Conservation (phyloP, 1,140 invertebrate species). For the Drosophila azteca region DNA sequence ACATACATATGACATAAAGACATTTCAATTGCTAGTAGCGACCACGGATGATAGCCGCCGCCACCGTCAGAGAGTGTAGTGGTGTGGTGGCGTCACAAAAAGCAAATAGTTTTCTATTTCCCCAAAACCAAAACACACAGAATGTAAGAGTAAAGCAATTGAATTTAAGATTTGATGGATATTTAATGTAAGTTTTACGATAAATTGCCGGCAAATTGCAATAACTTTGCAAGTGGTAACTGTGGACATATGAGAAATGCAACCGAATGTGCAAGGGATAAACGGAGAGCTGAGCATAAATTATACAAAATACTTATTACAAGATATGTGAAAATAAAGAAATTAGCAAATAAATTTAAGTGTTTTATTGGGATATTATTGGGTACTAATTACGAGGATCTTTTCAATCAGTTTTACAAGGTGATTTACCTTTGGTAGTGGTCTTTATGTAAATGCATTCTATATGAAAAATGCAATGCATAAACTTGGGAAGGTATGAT, state of each 20-base stretch:
- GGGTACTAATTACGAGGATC: too few relatives aligned
- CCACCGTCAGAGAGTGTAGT: slow-evolving; percentile 3
- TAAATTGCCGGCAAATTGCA: slow-evolving; percentile 41
- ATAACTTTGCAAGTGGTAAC: slow-evolving; percentile 41
- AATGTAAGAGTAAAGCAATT: slow-evolving; percentile 63
- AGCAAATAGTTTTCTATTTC: slow-evolving; percentile 77
- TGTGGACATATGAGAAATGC: slow-evolving; percentile 64
- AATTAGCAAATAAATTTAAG: slow-evolving; percentile 62
- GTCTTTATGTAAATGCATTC: too few relatives aligned
- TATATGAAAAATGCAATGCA: too few relatives aligned
- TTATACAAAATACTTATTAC: slow-evolving; percentile 68
- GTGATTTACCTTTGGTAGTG: too few relatives aligned
- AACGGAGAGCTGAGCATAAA: slow-evolving; percentile 59
- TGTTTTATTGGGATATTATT: slow-evolving; percentile 5
- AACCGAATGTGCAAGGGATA: slow-evolving; percentile 52
- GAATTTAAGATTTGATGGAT: slow-evolving; percentile 76
- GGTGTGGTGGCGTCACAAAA: slow-evolving; percentile 24
- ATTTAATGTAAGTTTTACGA: slow-evolving; percentile 76
- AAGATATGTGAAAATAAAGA: slow-evolving; percentile 75
- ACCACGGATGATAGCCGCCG: slow-evolving; percentile 31
- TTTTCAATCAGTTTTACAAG: not conserved
- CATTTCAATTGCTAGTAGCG: slow-evolving; percentile 61
- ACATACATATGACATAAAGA: slow-evolving; percentile 36
- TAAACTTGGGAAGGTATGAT: too few relatives aligned
- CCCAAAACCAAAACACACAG: slow-evolving; percentile 29